Percentiles rank a stretch among this genome's conserved stretches.
Evolutionary conservation across 2,113 vertebrate genomes (phyloP).

Genomic region (Ariopsis seemanni): DNA sequence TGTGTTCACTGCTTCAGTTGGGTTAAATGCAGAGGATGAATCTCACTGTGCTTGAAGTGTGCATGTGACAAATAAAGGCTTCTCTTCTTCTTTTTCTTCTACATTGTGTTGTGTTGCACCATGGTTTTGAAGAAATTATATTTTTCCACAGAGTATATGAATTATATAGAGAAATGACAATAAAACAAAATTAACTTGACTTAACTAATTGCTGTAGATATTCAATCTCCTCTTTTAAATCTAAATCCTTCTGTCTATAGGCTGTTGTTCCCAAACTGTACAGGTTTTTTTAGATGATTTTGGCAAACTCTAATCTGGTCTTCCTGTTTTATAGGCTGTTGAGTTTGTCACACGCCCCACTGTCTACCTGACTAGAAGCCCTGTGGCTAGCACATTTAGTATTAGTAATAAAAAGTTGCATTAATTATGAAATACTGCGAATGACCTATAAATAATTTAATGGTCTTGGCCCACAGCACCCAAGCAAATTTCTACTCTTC

Average conservation of each 20-base stretch:
- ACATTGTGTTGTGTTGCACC: background rate
- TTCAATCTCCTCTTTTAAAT: background rate
- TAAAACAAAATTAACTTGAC: background rate
- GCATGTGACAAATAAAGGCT: too few relatives aligned
- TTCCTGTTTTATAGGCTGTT: too few relatives aligned
- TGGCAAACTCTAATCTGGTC: too few relatives aligned
- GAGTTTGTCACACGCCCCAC: background rate
- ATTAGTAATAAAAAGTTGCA: background rate
- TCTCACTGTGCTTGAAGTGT: too few relatives aligned
- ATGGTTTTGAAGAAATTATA: too few relatives aligned
- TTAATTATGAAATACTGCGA: background rate
- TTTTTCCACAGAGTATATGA: background rate
- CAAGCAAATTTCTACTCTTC: background rate
- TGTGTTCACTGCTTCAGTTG: too few relatives aligned
- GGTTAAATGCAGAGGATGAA: too few relatives aligned
- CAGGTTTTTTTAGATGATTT: too few relatives aligned
- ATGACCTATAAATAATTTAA: background rate
- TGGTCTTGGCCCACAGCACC: background rate
- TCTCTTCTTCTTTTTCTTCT: too few relatives aligned
- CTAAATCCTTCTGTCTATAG: too few relatives aligned
- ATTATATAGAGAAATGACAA: background rate
- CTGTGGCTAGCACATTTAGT: background rate
- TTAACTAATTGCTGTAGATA: background rate
- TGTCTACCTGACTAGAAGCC: background rate
- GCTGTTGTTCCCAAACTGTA: too few relatives aligned